These are phyloP conservation scores for Chrysolina americana DNA, from an alignment of 2,888 invertebrate species.

Conservation along the genomic window DNA sequence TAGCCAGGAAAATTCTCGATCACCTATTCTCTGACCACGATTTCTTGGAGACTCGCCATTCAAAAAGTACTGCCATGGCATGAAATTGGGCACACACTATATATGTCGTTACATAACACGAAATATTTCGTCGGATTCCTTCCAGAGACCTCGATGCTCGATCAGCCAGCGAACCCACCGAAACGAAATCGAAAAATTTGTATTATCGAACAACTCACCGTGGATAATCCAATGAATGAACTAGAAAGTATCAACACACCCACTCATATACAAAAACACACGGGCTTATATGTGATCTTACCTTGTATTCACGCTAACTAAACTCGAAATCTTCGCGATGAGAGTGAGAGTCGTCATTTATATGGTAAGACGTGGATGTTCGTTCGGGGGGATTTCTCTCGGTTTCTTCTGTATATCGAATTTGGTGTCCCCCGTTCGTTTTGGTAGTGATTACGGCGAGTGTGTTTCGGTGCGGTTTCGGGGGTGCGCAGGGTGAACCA, in stretches of 20 bases:
- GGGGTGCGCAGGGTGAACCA: background rate
- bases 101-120: background rate
- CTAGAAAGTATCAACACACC: constrained; percentile 56
- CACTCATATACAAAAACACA: constrained; percentile 51
- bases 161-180: constrained; percentile 22
- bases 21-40: too few relatives aligned
- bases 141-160: constrained; percentile 23
- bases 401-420: constrained; percentile 23
- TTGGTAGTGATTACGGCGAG: constrained; percentile 7
- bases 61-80: background rate
- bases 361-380: constrained; percentile 49
- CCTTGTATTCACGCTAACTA: constrained; percentile 55
- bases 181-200: background rate
- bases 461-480: constrained; percentile 1
- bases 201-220: constrained; percentile 49
- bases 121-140: background rate
- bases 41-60: background rate
- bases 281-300: constrained; percentile 50
- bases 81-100: background rate
- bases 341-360: constrained; percentile 57
- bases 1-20: too few relatives aligned
- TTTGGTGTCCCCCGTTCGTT: constrained; percentile 16
- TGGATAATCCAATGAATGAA: constrained; percentile 49
- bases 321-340: constrained; percentile 55
- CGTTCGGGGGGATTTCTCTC: constrained; percentile 47